Conservation (phyloP, 1,140 invertebrate species). For the Drosophila grimshawi region DNA sequence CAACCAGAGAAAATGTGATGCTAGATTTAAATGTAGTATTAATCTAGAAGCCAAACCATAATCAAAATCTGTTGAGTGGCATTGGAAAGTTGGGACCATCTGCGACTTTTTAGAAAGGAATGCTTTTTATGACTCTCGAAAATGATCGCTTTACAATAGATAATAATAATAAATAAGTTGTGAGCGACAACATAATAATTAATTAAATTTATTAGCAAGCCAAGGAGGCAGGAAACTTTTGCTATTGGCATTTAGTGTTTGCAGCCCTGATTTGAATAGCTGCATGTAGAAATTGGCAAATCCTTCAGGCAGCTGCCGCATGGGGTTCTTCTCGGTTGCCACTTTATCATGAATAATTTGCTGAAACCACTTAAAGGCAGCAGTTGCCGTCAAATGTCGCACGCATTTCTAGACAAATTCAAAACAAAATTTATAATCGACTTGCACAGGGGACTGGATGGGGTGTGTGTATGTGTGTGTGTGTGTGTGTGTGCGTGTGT, state of each 20-base stretch:
- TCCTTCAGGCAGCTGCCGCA: slow-evolving; percentile 21
- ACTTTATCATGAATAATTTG: slow-evolving; percentile 79
- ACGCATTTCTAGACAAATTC: slow-evolving; percentile 73
- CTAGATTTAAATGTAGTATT: no score
- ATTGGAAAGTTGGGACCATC: no score
- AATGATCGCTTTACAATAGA: no score
- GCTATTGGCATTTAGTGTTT: neutral
- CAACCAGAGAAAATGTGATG: no score
- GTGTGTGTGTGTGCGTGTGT: slow-evolving; percentile 51
- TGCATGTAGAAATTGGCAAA: slow-evolving; percentile 27
- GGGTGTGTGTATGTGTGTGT: slow-evolving; percentile 12
- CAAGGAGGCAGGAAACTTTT: neutral
- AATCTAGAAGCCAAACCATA: no score
- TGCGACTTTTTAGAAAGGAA: no score
- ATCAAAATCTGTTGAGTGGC: no score
- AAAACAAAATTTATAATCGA: slow-evolving; percentile 79
- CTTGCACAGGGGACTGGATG: slow-evolving; percentile 36
- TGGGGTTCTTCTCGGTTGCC: slow-evolving; percentile 22
- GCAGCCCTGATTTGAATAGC: slow-evolving; percentile 32
- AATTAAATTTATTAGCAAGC: no score
- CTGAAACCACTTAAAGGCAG: slow-evolving; percentile 72
- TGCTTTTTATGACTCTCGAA: no score
- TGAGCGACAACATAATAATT: no score
- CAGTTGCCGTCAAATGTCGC: slow-evolving; percentile 58
- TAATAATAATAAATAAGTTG: no score